phyloP scores from a whole-genome alignment of 2,113 vertebrate species.

The Otus sunia region DNA sequence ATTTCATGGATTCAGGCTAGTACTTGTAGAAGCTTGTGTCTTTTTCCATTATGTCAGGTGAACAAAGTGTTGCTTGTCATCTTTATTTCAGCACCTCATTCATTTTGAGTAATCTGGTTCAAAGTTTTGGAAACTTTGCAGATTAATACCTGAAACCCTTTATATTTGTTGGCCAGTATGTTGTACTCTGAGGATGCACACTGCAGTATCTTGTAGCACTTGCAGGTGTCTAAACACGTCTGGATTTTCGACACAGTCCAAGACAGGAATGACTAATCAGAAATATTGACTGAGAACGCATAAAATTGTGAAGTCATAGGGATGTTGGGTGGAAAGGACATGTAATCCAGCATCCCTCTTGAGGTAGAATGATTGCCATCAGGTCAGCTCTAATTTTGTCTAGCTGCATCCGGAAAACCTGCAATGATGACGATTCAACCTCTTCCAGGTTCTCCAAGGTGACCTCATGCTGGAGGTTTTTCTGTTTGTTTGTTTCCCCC shows the following conservation, averaged over 20 bases:
- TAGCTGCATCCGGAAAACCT: background rate
- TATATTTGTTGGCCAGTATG: background rate
- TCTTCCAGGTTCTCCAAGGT: background rate
- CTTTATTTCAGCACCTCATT: background rate
- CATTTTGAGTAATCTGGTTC: background rate
- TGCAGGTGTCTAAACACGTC: background rate
- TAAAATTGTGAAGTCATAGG: background rate
- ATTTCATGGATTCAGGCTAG: background rate
- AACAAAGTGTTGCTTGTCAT: background rate
- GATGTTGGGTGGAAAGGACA: background rate
- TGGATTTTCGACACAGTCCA: background rate
- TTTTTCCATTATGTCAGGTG: conserved; percentile 24
- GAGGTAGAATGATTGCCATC: background rate
- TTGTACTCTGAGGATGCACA: background rate
- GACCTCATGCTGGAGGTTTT: background rate
- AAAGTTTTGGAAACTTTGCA: background rate
- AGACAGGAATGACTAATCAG: background rate
- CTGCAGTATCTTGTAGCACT: background rate
- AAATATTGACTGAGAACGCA: background rate
- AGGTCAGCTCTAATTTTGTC: background rate
- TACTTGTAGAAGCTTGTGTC: background rate
- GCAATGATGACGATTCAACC: background rate
- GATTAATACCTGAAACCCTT: background rate
- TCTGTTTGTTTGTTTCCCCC: too few relatives aligned
- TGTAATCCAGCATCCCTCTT: background rate